A percentile compares a stretch with the other conserved stretches of the same genome.
Conservation (phyloP, 2,113 vertebrate species). For the Macrotus californicus region DNA sequence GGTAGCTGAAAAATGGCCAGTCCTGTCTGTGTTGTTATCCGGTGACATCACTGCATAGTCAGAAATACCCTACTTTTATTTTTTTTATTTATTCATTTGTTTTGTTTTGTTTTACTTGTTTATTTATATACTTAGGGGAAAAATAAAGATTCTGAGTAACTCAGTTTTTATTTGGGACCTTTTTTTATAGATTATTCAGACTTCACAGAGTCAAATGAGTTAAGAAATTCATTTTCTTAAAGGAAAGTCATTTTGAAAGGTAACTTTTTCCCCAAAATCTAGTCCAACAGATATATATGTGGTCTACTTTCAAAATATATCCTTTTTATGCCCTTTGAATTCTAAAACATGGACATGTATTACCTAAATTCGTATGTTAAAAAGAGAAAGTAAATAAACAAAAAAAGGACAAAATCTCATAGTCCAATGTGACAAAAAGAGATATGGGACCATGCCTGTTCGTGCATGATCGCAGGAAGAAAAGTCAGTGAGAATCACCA, state of each 20-base stretch:
- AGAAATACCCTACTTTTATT: neutral
- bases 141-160: neutral
- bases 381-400: conserved; percentile 16
- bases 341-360: conserved; percentile 13
- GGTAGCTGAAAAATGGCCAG: neutral
- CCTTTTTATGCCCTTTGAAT: neutral
- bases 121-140: neutral
- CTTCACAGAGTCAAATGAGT: neutral
- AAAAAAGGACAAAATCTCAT: neutral
- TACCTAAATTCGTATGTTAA: neutral
- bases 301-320: neutral
- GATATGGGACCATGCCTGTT: neutral
- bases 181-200: neutral
- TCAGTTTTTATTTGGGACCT: neutral
- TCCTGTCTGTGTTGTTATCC: neutral
- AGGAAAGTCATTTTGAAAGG: neutral
- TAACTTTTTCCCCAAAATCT: neutral
- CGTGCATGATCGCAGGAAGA: conserved; percentile 2
- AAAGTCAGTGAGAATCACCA: conserved; percentile 41
- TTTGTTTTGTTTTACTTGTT: neutral
- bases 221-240: conserved; percentile 44
- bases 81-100: neutral
- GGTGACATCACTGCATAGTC: neutral
- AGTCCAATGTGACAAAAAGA: neutral
- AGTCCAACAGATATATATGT: neutral